Conservation (phyloP, 1,140 invertebrate genomes). For the Diprion similis region DNA sequence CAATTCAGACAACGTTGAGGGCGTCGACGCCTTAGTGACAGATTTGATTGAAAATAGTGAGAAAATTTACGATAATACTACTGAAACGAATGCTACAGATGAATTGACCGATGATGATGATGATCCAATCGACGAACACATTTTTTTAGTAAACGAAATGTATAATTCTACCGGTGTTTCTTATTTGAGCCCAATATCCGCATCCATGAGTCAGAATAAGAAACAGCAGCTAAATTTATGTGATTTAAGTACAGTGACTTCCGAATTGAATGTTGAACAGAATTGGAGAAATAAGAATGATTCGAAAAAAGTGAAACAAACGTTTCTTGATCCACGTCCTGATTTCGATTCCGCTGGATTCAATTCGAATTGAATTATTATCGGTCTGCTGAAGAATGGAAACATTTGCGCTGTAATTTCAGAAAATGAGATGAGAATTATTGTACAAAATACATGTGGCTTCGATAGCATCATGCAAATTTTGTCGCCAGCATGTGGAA, state of each 20-base stretch:
- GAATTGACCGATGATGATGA: too few relatives aligned
- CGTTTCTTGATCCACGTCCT: background rate
- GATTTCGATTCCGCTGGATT: background rate
- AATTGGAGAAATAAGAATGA: background rate
- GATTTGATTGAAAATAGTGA: too few relatives aligned
- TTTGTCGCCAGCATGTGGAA: background rate
- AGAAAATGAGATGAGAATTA: background rate
- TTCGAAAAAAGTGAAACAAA: background rate
- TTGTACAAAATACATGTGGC: slow-evolving; percentile 11
- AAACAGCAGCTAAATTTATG: too few relatives aligned
- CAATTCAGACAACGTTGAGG: too few relatives aligned
- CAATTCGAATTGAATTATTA: background rate
- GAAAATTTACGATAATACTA: too few relatives aligned
- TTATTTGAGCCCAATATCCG: too few relatives aligned
- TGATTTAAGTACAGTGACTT: background rate
- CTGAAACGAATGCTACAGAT: too few relatives aligned
- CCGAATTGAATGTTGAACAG: background rate
- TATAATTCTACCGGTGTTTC: too few relatives aligned
- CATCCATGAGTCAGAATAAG: too few relatives aligned
- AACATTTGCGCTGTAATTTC: background rate
- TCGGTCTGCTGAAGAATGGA: background rate
- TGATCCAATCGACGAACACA: too few relatives aligned
- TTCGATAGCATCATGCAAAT: slow-evolving; percentile 13
- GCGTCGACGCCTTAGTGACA: too few relatives aligned
- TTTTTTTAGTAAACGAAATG: too few relatives aligned